These are phyloP conservation scores for Ptychodera flava DNA, from an alignment of 35 echinoderm and acorn worm species.

Conservation along the genomic window DNA sequence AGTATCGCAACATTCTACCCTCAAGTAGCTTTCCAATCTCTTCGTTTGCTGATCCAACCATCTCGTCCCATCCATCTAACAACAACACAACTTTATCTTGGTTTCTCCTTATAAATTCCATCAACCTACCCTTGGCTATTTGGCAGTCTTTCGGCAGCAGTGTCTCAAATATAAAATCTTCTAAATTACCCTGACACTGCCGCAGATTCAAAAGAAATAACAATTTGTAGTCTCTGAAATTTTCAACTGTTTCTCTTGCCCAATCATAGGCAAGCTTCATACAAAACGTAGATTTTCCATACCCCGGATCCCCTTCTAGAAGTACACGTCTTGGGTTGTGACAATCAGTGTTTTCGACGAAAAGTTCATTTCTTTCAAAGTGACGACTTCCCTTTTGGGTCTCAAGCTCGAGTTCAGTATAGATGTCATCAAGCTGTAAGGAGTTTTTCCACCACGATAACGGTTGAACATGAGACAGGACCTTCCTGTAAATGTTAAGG, in stretches of 20 bases:
- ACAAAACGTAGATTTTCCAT: not conserved
- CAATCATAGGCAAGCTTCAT: not conserved
- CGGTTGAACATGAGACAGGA: not conserved
- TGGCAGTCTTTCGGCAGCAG: not conserved
- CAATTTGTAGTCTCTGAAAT: not conserved
- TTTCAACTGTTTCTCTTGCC: not conserved
- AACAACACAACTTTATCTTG: not conserved
- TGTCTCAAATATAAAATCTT: not conserved
- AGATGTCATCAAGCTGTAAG: not conserved
- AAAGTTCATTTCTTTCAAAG: not conserved
- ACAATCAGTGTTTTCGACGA: not conserved
- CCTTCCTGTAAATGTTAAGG: not conserved
- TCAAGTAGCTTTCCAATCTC: not conserved
- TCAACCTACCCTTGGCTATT: not conserved
- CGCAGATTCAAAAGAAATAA: not conserved
- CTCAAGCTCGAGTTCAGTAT: not conserved
- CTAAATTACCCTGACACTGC: not conserved
- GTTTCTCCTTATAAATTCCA: not conserved
- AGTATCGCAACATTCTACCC: not conserved
- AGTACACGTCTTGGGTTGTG: not conserved
- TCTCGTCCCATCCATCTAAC: not conserved
- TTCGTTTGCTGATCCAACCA: not conserved
- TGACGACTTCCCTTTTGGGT: not conserved
- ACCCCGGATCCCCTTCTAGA: not conserved
- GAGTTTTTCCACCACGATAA: not conserved